Evolutionary conservation across 2,888 invertebrate species (phyloP).

Genomic region (Ptilodon capucinus): DNA sequence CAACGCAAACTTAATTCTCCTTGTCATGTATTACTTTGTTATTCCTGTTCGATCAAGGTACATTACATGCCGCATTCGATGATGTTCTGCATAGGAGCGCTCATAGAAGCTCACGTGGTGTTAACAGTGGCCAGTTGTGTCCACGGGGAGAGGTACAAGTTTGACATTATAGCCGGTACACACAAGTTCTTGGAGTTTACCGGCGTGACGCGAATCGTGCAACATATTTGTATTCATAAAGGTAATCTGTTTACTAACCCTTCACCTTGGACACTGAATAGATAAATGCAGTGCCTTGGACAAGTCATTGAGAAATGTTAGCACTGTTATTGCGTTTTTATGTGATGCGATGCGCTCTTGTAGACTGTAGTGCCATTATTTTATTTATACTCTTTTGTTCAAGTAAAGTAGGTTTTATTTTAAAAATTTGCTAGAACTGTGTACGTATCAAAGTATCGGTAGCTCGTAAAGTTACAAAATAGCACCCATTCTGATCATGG

Average conservation of each 20-base stretch:
- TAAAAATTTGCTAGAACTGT: no score
- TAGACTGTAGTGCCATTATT: neutral
- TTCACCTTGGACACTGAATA: no score
- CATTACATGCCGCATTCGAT: constrained; percentile 68
- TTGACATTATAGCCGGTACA: constrained; percentile 58
- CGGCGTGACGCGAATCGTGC: constrained; percentile 47
- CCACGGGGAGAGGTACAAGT: constrained; percentile 60
- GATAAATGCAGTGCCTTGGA: no score
- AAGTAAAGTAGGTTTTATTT: neutral
- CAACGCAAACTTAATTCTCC: no score
- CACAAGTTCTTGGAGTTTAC: constrained; percentile 55
- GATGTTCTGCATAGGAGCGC: constrained; percentile 66
- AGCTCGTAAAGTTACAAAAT: no score
- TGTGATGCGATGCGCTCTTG: neutral
- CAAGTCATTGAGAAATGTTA: neutral
- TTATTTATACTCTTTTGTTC: neutral
- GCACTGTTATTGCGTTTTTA: neutral
- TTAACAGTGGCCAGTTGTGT: constrained; percentile 68
- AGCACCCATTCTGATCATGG: no score
- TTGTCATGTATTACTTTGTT: no score
- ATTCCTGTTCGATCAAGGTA: constrained; percentile 46
- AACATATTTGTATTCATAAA: constrained; percentile 63
- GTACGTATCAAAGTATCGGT: no score
- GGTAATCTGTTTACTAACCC: constrained; percentile 35
- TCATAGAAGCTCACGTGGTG: constrained; percentile 69